Conservation (phyloP, 2,888 invertebrate genomes). For the Cantharis flavilabris region DNA sequence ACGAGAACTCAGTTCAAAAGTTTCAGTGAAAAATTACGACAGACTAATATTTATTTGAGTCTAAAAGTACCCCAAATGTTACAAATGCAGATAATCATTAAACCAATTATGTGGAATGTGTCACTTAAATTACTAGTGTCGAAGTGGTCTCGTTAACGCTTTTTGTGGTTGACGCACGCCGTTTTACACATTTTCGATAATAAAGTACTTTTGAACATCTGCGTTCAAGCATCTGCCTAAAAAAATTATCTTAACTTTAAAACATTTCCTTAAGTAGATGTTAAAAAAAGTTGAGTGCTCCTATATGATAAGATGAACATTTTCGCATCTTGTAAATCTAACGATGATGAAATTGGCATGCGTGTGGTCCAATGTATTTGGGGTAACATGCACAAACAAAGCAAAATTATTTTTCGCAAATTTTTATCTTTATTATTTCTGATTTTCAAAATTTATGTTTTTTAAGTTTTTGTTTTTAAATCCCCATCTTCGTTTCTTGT, state of each 20-base stretch:
- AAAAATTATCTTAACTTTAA: not conserved
- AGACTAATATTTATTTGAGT: not conserved
- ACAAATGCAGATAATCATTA: not conserved
- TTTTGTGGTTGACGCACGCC: conserved; percentile 9
- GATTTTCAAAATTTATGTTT: not conserved
- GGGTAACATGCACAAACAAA: not conserved
- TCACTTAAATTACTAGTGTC: not conserved
- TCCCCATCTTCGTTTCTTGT: too few species aligned
- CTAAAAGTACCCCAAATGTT: not conserved
- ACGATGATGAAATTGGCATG: not conserved
- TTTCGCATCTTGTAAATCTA: not conserved
- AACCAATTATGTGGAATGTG: not conserved
- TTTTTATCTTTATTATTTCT: too few species aligned
- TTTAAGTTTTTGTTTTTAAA: not conserved
- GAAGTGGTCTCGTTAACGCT: not conserved
- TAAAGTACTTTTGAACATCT: not conserved
- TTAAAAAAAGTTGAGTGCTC: not conserved
- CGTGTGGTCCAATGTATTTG: not conserved
- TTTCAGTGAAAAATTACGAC: not conserved
- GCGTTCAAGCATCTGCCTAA: not conserved
- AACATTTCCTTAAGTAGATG: not conserved
- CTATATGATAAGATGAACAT: not conserved
- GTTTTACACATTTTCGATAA: not conserved
- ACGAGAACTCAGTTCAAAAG: too few species aligned
- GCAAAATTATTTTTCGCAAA: not conserved